Percentiles rank a stretch among this genome's conserved stretches.
Evolutionary conservation across 1,140 invertebrate genomes (phyloP).

Genomic region (Asobara japonica): DNA sequence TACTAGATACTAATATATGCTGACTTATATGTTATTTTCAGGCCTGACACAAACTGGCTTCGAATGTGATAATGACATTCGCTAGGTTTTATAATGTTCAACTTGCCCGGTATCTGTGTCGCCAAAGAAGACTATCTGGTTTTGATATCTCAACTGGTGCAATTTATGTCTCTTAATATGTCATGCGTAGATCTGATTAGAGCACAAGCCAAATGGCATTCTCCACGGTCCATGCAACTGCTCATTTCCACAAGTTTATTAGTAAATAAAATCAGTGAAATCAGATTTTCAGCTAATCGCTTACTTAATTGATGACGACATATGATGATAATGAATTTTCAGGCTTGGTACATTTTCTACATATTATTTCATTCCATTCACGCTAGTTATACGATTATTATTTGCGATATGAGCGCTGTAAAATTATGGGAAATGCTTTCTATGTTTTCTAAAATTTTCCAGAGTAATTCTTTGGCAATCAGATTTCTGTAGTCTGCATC

Average conservation of each 20-base stretch:
- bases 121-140: slow-evolving; percentile 14
- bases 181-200: not conserved
- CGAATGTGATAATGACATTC: slow-evolving; percentile 30
- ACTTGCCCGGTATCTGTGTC: slow-evolving; percentile 16
- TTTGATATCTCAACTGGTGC: slow-evolving; percentile 10
- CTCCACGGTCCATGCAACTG: not conserved
- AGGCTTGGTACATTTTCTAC: too few relatives aligned
- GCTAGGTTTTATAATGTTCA: slow-evolving; percentile 10
- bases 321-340: not conserved
- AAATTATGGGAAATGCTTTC: too few relatives aligned
- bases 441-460: too few relatives aligned
- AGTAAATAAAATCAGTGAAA: not conserved
- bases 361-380: too few relatives aligned
- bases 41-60: slow-evolving; percentile 28
- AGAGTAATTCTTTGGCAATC: too few relatives aligned
- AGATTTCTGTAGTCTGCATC: too few relatives aligned
- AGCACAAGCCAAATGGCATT: not conserved
- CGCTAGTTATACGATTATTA: too few relatives aligned
- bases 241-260: not conserved
- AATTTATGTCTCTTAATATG: slow-evolving; percentile 16
- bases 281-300: too few relatives aligned
- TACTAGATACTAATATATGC: too few relatives aligned
- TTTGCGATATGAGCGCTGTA: too few relatives aligned
- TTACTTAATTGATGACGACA: not conserved
- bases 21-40: too few relatives aligned